Evolutionary conservation across 2,113 vertebrate species (phyloP).

Genomic region (Otocyon megalotis): DNA sequence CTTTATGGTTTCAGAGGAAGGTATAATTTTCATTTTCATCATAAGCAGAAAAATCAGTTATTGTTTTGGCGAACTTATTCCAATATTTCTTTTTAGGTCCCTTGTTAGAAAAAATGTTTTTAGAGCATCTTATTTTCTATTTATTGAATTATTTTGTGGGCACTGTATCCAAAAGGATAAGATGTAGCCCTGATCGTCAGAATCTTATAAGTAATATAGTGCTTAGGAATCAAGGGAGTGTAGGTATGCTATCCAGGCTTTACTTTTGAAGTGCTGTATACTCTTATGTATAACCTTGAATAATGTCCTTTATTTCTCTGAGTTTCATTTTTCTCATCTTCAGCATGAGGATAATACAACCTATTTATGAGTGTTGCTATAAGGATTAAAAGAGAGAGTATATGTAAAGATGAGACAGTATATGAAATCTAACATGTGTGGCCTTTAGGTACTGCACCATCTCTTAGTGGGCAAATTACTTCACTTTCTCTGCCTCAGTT

Average conservation of each 20-base stretch:
- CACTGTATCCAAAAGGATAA: not conserved
- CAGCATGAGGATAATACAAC: not conserved
- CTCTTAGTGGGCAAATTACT: not conserved
- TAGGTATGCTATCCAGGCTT: constrained; percentile 38
- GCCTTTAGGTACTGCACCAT: constrained; percentile 17
- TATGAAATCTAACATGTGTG: constrained; percentile 13
- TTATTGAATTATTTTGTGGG: constrained; percentile 45
- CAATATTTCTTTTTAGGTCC: constrained; percentile 54
- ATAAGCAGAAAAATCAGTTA: constrained; percentile 53
- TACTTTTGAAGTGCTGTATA: constrained; percentile 48
- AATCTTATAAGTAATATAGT: not conserved
- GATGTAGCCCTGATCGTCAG: not conserved
- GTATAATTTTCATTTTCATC: constrained; percentile 69
- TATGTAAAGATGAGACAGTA: not conserved
- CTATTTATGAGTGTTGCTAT: not conserved
- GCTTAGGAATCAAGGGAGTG: constrained; percentile 30
- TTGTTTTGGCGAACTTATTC: constrained; percentile 49
- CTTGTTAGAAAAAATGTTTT: constrained; percentile 62
- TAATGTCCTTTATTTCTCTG: constrained; percentile 49
- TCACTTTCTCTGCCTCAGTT: constrained; percentile 7
- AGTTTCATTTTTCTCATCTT: constrained; percentile 30
- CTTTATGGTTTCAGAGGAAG: constrained; percentile 67
- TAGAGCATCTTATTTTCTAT: constrained; percentile 36
- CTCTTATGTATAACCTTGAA: not conserved
- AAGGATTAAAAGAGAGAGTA: constrained; percentile 17